Conservation (phyloP, 2,113 vertebrate genomes). For the Seriola aureovittata region DNA sequence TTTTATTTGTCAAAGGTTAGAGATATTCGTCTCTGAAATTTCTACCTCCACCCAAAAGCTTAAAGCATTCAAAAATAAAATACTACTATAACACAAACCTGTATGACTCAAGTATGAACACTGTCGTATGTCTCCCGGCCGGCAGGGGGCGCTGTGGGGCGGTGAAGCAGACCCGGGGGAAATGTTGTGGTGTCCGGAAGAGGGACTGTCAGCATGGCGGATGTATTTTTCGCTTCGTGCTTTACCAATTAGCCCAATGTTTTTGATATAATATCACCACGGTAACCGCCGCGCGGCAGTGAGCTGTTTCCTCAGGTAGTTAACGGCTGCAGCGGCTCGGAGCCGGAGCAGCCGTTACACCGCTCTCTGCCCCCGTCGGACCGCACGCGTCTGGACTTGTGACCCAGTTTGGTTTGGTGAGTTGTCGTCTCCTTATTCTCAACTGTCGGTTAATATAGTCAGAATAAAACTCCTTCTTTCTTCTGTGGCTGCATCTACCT, state of each 20-base stretch:
- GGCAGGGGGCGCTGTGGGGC: constrained; percentile 41
- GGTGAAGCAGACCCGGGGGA: not conserved
- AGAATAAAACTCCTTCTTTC: rapidly evolving
- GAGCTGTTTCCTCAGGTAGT: not conserved
- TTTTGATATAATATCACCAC: no score
- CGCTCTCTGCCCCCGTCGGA: not conserved
- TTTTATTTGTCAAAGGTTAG: no score
- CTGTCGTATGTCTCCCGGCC: not conserved
- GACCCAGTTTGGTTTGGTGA: constrained; percentile 59
- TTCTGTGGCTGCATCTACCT: not conserved
- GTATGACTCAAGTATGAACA: no score
- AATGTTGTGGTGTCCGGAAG: constrained; percentile 38
- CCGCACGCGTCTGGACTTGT: constrained; percentile 43
- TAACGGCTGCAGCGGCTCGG: not conserved
- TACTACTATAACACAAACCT: no score
- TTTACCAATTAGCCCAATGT: not conserved
- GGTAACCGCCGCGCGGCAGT: not conserved
- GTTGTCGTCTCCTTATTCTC: constrained; percentile 26
- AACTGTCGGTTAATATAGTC: not conserved
- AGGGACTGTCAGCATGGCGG: constrained; percentile 43
- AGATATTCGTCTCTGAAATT: no score
- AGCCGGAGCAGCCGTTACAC: not conserved
- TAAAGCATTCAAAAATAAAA: no score
- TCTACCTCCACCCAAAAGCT: no score
- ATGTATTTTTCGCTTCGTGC: constrained; percentile 9